A percentile compares a stretch with the other conserved stretches of the same genome.
Conservation (phyloP, 2,113 vertebrate genomes). For the Scatophagus argus region DNA sequence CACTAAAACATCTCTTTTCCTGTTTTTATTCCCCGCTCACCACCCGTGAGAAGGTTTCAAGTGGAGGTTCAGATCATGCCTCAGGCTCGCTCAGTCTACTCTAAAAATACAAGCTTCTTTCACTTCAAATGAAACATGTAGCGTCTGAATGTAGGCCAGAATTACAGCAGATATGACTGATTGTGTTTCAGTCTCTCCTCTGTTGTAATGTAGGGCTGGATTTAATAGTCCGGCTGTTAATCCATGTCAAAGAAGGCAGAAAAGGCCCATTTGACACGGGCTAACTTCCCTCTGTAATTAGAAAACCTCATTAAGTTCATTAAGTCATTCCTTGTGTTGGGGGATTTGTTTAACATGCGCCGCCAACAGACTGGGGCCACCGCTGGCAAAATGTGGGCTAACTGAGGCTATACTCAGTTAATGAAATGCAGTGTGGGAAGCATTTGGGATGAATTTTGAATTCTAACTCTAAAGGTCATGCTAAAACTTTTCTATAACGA, state of each 20-base stretch:
- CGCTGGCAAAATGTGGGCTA: slow-evolving; percentile 28
- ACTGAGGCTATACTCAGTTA: neutral
- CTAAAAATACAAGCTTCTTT: slow-evolving; percentile 51
- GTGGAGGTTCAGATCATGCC: slow-evolving; percentile 38
- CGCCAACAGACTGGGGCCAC: slow-evolving; percentile 60
- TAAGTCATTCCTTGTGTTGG: slow-evolving; percentile 76
- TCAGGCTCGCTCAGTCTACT: slow-evolving; percentile 30
- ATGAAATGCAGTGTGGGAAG: neutral
- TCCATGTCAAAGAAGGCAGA: slow-evolving; percentile 76
- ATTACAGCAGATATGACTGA: slow-evolving; percentile 60
- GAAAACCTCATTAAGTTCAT: slow-evolving; percentile 85
- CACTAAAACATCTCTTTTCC: slow-evolving; percentile 30
- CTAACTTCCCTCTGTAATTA: slow-evolving; percentile 80
- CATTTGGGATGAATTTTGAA: neutral
- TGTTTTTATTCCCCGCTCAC: slow-evolving; percentile 47
- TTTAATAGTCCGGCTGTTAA: slow-evolving; percentile 79
- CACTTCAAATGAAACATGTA: slow-evolving; percentile 42
- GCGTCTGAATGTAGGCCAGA: slow-evolving; percentile 61
- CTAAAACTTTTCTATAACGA: neutral
- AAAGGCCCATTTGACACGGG: slow-evolving; percentile 79
- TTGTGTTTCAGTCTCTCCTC: slow-evolving; percentile 44
- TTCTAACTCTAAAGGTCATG: neutral
- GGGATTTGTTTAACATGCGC: slow-evolving; percentile 80
- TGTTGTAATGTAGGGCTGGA: slow-evolving; percentile 54
- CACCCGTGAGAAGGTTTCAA: slow-evolving; percentile 51